Evolutionary conservation across 2,797 vertebrate species (phyloP).

Genomic region (Alauda arvensis): DNA sequence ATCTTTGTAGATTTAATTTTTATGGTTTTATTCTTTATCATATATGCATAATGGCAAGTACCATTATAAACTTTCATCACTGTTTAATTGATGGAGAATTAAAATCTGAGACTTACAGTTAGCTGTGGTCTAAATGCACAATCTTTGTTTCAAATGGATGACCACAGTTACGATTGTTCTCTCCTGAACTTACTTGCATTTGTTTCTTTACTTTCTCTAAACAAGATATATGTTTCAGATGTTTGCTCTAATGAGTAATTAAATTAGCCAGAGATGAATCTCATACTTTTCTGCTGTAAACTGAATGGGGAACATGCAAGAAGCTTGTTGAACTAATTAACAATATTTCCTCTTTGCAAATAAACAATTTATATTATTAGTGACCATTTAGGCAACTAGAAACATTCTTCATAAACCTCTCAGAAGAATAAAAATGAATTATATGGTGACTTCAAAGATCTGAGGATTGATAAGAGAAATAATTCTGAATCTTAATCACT

Average conservation of each 20-base stretch:
- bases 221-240: neutral
- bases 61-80: neutral
- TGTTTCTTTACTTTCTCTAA: neutral
- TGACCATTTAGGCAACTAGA: neutral
- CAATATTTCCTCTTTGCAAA: neutral
- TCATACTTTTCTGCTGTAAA: neutral
- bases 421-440: neutral
- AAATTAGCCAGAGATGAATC: neutral
- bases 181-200: neutral
- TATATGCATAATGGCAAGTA: neutral
- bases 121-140: neutral
- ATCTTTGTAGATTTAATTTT: neutral
- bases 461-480: neutral
- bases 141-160: neutral
- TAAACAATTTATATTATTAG: neutral
- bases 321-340: neutral
- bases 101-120: neutral
- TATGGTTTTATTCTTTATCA: neutral
- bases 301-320: neutral
- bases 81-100: neutral
- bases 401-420: neutral
- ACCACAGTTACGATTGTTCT: neutral
- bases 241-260: neutral
- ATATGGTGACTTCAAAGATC: neutral
- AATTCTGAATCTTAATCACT: neutral